Evolutionary conservation across 2,797 vertebrate genomes (phyloP).

Genomic region (Pseudomugil gertrudae): DNA sequence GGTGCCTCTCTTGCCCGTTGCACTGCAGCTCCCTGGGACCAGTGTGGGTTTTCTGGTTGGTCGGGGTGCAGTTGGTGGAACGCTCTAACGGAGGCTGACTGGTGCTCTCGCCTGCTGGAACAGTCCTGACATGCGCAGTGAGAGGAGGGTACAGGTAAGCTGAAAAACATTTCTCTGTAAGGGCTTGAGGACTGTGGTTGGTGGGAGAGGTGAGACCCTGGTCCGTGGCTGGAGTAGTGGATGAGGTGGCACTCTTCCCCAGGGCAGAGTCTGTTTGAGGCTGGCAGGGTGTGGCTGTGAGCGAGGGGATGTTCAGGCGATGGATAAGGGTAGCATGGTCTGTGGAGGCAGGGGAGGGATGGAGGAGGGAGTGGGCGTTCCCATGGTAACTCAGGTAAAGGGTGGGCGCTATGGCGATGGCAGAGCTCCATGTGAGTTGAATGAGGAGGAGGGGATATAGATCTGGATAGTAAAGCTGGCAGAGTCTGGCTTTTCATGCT

Average conservation of each 20-base stretch:
- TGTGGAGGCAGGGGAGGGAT: constrained; percentile 62
- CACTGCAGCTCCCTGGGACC: constrained; percentile 67
- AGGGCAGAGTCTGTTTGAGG: constrained; percentile 69
- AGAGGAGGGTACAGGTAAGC: constrained; percentile 70
- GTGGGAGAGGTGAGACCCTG: constrained; percentile 69
- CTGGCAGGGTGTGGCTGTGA: constrained; percentile 79
- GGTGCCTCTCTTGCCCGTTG: constrained; percentile 62
- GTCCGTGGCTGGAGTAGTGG: constrained; percentile 68
- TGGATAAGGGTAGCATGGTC: constrained; percentile 75
- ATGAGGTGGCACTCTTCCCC: constrained; percentile 77
- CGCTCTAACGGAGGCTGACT: constrained; percentile 62
- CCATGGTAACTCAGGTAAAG: constrained; percentile 76
- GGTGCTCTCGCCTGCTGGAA: constrained; percentile 75
- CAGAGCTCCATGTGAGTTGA: constrained; percentile 71
- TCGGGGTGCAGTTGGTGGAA: constrained; percentile 80
- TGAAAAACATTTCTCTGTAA: constrained; percentile 85
- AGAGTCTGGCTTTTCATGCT: constrained; percentile 77
- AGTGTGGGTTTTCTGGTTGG: constrained; percentile 68
- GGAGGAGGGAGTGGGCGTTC: constrained; percentile 68
- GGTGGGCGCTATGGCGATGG: constrained; percentile 73
- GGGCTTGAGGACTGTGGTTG: constrained; percentile 73
- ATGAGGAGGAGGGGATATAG: constrained; percentile 60
- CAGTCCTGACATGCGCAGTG: constrained; percentile 85
- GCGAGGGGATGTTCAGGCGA: constrained; percentile 59
- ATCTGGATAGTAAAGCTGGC: constrained; percentile 72